Evolutionary conservation across 2,888 invertebrate species (phyloP).

Genomic region (Andrena bucephala): DNA sequence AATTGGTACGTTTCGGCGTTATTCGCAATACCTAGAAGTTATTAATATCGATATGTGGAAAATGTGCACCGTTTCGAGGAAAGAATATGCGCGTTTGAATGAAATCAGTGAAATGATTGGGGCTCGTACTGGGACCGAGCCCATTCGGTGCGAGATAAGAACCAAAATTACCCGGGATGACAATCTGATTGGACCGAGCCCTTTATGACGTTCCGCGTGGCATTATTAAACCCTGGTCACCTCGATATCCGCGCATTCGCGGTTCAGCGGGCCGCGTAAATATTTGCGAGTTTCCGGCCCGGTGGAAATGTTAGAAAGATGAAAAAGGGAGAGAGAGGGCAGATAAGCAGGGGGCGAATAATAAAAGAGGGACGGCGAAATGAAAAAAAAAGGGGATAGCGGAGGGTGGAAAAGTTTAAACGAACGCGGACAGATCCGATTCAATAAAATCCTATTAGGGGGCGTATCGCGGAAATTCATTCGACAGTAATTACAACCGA

Average conservation of each 20-base stretch:
- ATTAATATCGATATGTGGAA: too few species aligned
- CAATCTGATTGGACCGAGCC: not conserved
- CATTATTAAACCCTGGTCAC: conserved; percentile 59
- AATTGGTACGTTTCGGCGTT: not conserved
- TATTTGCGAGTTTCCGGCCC: conserved; percentile 49
- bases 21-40: too few species aligned
- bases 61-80: too few species aligned
- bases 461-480: conserved; percentile 60
- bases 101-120: too few species aligned
- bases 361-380: not conserved
- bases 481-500: conserved; percentile 64
- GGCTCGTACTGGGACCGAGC: not conserved
- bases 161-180: not conserved
- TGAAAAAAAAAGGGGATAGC: not conserved
- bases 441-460: conserved; percentile 69
- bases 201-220: conserved; percentile 29
- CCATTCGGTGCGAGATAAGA: not conserved
- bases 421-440: conserved; percentile 53
- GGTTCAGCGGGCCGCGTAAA: conserved; percentile 53
- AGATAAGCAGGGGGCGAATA: not conserved
- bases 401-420: conserved; percentile 40
- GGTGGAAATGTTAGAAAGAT: conserved; percentile 1
- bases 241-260: conserved; percentile 28
- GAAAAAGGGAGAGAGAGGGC: not conserved
- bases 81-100: too few species aligned